Base-by-base conservation (phyloP, 2,113 vertebrate species). In the Penelope pileata region DNA sequence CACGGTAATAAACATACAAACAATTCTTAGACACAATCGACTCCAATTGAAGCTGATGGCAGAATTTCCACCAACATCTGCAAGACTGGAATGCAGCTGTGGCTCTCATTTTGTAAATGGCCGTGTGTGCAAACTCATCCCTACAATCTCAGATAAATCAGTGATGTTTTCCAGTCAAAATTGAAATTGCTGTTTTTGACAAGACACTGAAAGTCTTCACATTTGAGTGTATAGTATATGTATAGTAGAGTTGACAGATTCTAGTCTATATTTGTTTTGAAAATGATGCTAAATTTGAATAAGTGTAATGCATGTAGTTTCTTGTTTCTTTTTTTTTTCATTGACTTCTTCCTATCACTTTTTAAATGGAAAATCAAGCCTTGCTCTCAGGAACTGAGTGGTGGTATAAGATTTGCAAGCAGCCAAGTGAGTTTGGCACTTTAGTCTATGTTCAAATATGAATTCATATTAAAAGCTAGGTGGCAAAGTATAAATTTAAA, bases 71-170 rank as follows among this genome's bases (percentile, higher is more conserved):
- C 34, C 34, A 53, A 5, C 18, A 26, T 84, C 47, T 63, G 21
- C 60, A 72, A 27, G 43, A 82, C 14, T 26, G 24, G 19, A 7
- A 23, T 73, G 26, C 32, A 66, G 21, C n/a, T 75, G 26, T 91
- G 63, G 4, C 63, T 76, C 48, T 87, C 43, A 12, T 74, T 74
- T 88, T 83, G 54, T 58, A 58, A 60, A 34, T 42, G 24, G 36
- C 17, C 0, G 0, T 12, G 24, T 9, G 6, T 80, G 12, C 62
- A 76, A 68, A 53, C 34, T 75, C 58, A 47, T 47, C 7, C 40
- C 32, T 68, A 43, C 13, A 3, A 1, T 60, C 36, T 48, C 54
- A 51, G 12, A 23, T 92, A 75, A 74, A 42, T 16, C 32, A 43
- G 6, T 32, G 8, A 30, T 51, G 24, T 58, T 92, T 88, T 59